phyloP scores from a whole-genome alignment of 1,140 invertebrate species.

The Mya arenaria region DNA sequence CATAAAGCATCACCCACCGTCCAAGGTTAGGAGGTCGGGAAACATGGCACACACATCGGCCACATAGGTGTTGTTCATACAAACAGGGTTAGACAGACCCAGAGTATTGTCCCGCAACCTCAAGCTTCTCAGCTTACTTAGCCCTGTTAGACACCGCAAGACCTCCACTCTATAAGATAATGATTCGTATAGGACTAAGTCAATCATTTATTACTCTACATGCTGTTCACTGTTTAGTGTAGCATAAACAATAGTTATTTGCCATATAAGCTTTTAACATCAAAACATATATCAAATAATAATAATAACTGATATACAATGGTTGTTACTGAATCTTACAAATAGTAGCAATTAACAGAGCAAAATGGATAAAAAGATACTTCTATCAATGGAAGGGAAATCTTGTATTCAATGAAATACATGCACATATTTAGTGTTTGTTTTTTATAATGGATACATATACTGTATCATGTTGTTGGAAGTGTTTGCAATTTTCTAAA shows the following conservation, averaged over 20 bases:
- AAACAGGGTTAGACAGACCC: constrained; percentile 70
- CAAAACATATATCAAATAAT: too few species aligned
- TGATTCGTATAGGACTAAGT: too few species aligned
- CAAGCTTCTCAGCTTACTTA: constrained; percentile 69
- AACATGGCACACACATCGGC: constrained; percentile 66
- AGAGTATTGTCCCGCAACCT: constrained; percentile 59
- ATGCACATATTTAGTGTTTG: too few species aligned
- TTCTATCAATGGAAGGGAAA: too few species aligned
- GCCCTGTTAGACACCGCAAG: constrained; percentile 64
- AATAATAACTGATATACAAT: neutral
- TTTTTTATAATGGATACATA: too few species aligned
- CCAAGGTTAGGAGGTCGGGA: constrained; percentile 65
- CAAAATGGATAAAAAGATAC: constrained; percentile 4
- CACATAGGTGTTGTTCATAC: constrained; percentile 65
- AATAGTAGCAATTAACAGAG: neutral
- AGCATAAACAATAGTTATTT: too few species aligned
- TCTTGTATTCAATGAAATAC: too few species aligned
- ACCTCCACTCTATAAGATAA: constrained; percentile 66
- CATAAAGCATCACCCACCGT: constrained; percentile 63
- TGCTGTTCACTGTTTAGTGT: too few species aligned
- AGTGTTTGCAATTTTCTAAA: too few species aligned
- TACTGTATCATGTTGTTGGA: too few species aligned
- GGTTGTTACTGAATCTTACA: neutral
- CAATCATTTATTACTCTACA: too few species aligned
- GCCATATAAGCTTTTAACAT: too few species aligned